Evolutionary conservation across 2,113 vertebrate genomes (phyloP).

Genomic region (Neopipo cinnamomea): DNA sequence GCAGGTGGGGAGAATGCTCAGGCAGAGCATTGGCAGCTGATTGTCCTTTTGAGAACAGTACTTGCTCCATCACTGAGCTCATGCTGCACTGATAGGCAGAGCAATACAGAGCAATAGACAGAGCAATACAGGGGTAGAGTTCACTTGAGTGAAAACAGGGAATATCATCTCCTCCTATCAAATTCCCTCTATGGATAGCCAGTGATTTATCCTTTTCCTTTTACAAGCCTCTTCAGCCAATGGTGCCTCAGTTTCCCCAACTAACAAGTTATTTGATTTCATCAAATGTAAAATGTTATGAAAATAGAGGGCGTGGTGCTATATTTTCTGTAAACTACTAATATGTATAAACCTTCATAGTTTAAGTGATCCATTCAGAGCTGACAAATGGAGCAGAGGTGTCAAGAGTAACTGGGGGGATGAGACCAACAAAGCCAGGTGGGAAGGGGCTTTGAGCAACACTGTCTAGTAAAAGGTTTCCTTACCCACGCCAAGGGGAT

Average conservation of each 20-base stretch:
- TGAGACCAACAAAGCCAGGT: not conserved
- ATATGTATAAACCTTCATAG: not conserved
- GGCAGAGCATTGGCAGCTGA: not conserved
- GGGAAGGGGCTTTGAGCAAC: not conserved
- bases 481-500: rapidly evolving
- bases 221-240: not conserved
- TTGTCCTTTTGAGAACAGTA: not conserved
- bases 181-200: not conserved
- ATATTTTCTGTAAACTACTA: not conserved
- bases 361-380: not conserved
- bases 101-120: rapidly evolving
- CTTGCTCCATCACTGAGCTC: not conserved
- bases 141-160: not conserved
- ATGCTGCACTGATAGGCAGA: rapidly evolving
- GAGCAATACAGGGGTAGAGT: rapidly evolving
- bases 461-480: not conserved
- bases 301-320: not conserved
- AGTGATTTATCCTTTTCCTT: not conserved
- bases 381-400: not conserved
- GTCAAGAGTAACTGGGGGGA: too few relatives aligned
- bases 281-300: not conserved
- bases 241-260: not conserved
- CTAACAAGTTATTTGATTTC: not conserved
- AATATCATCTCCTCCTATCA: not conserved
- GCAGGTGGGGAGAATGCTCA: not conserved